A percentile compares a stretch with the other conserved stretches of the same genome.
Evolutionary conservation across 30 jellyfish, hydroid and myxozoan species (phyloP).

Genomic region (Aurelia sp.): DNA sequence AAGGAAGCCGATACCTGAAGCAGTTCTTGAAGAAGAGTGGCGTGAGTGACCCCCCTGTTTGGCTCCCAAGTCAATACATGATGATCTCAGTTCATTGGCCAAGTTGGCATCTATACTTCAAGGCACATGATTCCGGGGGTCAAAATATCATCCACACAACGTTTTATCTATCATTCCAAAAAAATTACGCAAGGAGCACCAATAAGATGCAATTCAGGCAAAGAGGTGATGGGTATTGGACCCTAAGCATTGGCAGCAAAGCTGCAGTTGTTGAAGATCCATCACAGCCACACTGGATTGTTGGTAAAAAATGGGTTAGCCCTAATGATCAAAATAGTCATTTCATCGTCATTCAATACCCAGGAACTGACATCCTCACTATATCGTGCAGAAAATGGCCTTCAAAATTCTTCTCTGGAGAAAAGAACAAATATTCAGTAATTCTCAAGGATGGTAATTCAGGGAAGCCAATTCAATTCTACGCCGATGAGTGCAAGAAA

Average conservation of each 20-base stretch:
- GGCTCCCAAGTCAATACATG: conserved; percentile 23
- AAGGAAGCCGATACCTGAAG: not conserved
- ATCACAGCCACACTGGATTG: conserved; percentile 8
- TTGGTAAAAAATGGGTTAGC: conserved; percentile 1
- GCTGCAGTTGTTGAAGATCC: not conserved
- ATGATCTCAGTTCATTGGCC: conserved; percentile 35
- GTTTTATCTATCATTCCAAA: conserved; percentile 15
- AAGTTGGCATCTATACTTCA: conserved; percentile 2
- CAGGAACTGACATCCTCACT: conserved; percentile 30
- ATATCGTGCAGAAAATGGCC: conserved; percentile 56
- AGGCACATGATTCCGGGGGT: not conserved
- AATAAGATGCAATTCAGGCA: conserved; percentile 12
- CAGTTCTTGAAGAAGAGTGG: conserved; percentile 9
- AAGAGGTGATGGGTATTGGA: conserved; percentile 27
- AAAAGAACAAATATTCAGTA: not conserved
- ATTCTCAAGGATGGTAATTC: conserved; percentile 27
- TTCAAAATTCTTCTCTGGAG: conserved; percentile 27
- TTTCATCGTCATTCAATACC: conserved; percentile 36
- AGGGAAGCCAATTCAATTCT: conserved; percentile 18
- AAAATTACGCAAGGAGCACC: conserved; percentile 1
- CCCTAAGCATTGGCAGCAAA: conserved; percentile 4
- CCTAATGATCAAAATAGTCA: conserved; percentile 20
- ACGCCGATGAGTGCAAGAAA: conserved; percentile 29
- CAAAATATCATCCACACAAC: not conserved
- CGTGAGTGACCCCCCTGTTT: not conserved